phyloP scores from a whole-genome alignment of 1,140 invertebrate genomes.

The Macrocentrus cingulum region DNA sequence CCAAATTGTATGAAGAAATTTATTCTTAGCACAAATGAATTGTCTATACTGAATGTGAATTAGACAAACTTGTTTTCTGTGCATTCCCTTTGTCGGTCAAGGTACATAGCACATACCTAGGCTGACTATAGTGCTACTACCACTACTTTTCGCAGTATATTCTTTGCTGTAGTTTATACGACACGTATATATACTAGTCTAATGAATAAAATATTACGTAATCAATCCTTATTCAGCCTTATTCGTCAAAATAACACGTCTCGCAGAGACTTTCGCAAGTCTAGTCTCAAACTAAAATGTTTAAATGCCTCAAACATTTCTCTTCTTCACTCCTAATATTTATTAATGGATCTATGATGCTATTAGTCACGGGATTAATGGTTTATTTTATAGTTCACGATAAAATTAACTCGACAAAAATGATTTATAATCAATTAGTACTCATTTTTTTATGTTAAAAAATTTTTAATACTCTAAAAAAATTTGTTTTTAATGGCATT shows the following conservation, averaged over 20 bases:
- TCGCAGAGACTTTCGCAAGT: slow-evolving; percentile 27
- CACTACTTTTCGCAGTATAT: slow-evolving; percentile 4
- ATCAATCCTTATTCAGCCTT: slow-evolving; percentile 31
- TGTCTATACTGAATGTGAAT: slow-evolving; percentile 28
- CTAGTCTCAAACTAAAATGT: slow-evolving; percentile 14
- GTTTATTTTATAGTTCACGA: too few species aligned
- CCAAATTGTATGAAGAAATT: neutral
- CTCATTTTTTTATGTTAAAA: too few species aligned
- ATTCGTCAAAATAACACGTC: slow-evolving; percentile 38
- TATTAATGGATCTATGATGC: too few species aligned
- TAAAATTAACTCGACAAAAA: too few species aligned
- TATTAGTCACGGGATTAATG: too few species aligned
- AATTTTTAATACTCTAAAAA: too few species aligned
- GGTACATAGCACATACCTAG: slow-evolving; percentile 37
- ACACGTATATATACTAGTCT: slow-evolving; percentile 36
- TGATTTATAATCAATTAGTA: too few species aligned
- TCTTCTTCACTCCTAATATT: too few species aligned
- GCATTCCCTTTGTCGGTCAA: slow-evolving; percentile 49
- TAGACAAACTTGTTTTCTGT: slow-evolving; percentile 31
- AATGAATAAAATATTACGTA: slow-evolving; percentile 44
- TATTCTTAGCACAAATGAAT: neutral
- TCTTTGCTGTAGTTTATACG: slow-evolving; percentile 8
- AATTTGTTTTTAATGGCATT: too few species aligned
- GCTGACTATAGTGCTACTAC: slow-evolving; percentile 27
- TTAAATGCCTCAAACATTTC: neutral